Evolutionary conservation across 1,140 invertebrate species (phyloP).

Genomic region (Aphelinus atriplicis): DNA sequence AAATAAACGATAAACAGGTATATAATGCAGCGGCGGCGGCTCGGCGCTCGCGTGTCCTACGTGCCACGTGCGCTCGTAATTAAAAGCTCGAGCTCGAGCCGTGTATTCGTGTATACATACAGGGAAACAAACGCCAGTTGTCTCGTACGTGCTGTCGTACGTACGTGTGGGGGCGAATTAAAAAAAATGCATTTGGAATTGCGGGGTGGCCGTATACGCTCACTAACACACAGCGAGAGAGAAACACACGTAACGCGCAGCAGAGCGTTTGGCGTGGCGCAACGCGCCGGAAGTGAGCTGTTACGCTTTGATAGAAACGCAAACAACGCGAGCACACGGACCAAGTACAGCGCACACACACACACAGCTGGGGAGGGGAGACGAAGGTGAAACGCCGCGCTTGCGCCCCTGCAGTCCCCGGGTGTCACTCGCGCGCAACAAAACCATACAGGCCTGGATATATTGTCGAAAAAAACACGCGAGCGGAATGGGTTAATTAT

Average conservation of each 20-base stretch:
- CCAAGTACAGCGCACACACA: not conserved
- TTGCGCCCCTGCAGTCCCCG: not conserved
- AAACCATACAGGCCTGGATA: not conserved
- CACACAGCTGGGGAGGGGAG: not conserved
- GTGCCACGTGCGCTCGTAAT: not conserved
- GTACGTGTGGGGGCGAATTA: no score
- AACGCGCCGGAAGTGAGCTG: slow-evolving; percentile 42
- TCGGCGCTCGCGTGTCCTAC: not conserved
- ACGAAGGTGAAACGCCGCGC: not conserved
- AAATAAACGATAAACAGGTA: no score
- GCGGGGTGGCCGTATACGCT: slow-evolving; percentile 18
- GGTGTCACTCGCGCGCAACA: slow-evolving; percentile 12
- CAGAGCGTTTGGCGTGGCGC: not conserved
- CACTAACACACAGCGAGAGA: no score
- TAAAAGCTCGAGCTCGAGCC: not conserved
- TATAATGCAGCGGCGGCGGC: no score
- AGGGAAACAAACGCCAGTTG: slow-evolving; percentile 20
- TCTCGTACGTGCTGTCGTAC: slow-evolving; percentile 1
- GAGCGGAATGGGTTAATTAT: no score
- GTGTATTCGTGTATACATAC: no score
- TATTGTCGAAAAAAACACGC: no score
- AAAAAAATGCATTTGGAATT: slow-evolving; percentile 43
- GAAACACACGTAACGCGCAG: not conserved
- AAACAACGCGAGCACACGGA: slow-evolving; percentile 24
- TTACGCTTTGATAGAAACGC: slow-evolving; percentile 53